Base-by-base conservation (phyloP, 2,113 vertebrate species). In the Rhabdornis inornatus region DNA sequence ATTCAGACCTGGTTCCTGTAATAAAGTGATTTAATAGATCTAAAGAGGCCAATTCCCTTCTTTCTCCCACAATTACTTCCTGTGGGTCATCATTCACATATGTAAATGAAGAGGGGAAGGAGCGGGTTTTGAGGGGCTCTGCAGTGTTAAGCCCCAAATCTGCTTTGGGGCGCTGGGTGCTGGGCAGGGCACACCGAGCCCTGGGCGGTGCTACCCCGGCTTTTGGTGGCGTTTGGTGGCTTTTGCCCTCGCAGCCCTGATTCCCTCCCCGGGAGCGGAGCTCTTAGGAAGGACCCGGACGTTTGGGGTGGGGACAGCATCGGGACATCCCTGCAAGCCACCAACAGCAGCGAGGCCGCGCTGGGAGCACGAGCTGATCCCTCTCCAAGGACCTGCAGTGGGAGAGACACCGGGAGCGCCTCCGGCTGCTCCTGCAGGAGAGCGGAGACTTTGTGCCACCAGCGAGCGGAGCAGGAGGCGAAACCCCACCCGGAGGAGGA, bases 1-100 rank as follows among this genome's bases (percentile, higher is more conserved):
- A 98, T 98, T 98, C 97, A 98, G 94, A 97, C 95, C 96, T 91
- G 98, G 98, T 98, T 98, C 98, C 98, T 98, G 98, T 98, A 98
- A 98, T 98, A 98, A 98, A 98, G 98, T 98, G 97, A 98, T 98
- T 98, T 98, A 98, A 98, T 98, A 98, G 98, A 97, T 97, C 98
- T 98, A 97, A 98, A 98, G 97, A 98, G 96, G 97, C 97, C 97
- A 98, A 98, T 98, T 98, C 98, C 97, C 97, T 98, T 97, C 98
- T 97, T 98, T 98, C 97, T 97, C 97, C 95, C 97, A 97, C 97
- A 98, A 97, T 97, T 97, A 98, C 97, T 98, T 98, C 98, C 98
- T 98, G 97, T 96, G 97, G 97, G 97, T 98, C 98, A 98, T 98
- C 98, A 98, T 97, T 98, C 98, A 98, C 97, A 89, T 98, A 98